Evolutionary conservation across 2,888 invertebrate genomes (phyloP).

Genomic region (Ectemnius continuus): DNA sequence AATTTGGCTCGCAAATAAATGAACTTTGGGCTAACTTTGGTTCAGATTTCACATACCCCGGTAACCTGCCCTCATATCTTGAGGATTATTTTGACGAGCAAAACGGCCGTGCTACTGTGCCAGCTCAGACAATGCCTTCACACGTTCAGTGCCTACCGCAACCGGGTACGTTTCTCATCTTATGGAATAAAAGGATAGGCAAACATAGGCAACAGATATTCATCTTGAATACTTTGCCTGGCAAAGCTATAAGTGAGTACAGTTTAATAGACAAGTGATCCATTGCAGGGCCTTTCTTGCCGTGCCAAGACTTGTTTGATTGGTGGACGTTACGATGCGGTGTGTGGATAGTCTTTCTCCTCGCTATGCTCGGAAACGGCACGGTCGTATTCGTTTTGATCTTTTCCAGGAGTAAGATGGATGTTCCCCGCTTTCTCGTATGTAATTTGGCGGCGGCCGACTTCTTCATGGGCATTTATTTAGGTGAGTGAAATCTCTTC

Average conservation of each 20-base stretch:
- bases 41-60: slow-evolving; percentile 85
- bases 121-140: slow-evolving; percentile 54
- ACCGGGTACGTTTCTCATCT: slow-evolving; percentile 81
- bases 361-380: slow-evolving; percentile 97
- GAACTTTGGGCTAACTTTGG: slow-evolving; percentile 86
- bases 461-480: slow-evolving; percentile 97
- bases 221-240: neutral
- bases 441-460: slow-evolving; percentile 98
- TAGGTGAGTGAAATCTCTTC: slow-evolving; percentile 80
- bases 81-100: slow-evolving; percentile 87
- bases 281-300: slow-evolving; percentile 91
- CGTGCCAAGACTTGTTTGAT: slow-evolving; percentile 96
- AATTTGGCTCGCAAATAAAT: slow-evolving; percentile 85
- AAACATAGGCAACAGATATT: neutral
- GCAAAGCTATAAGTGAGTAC: too few species aligned
- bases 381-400: slow-evolving; percentile 96
- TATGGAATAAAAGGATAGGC: too few species aligned
- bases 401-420: slow-evolving; percentile 95
- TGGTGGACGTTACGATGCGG: slow-evolving; percentile 99
- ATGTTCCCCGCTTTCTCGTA: slow-evolving; percentile 97
- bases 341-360: slow-evolving; percentile 97
- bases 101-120: slow-evolving; percentile 74
- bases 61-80: slow-evolving; percentile 84
- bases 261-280: too few species aligned
- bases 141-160: slow-evolving; percentile 86